Conservation (phyloP, 2,113 vertebrate genomes). For the Ammodytes marinus region DNA sequence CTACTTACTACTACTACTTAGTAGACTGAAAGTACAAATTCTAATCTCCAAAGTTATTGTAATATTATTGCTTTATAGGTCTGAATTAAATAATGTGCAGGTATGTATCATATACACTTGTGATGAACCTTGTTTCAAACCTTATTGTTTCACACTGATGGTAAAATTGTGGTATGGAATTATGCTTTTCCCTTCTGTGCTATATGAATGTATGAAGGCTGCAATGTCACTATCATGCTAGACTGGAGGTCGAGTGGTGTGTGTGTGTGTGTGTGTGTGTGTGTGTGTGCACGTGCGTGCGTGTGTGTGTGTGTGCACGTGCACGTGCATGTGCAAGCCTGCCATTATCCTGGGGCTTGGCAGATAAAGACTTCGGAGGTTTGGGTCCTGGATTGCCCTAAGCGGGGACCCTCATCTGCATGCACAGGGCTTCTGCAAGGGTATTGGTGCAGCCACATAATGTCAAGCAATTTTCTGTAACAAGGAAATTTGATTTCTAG, state of each 20-base stretch:
- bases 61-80: slow-evolving; percentile 50
- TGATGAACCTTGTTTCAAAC: slow-evolving; percentile 5
- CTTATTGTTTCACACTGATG: slow-evolving; percentile 36
- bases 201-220: slow-evolving; percentile 45
- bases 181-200: slow-evolving; percentile 42
- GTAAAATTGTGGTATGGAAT: slow-evolving; percentile 35
- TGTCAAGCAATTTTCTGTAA: slow-evolving; percentile 79
- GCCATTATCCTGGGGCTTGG: slow-evolving; percentile 73
- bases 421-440: slow-evolving; percentile 62
- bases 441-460: slow-evolving; percentile 68
- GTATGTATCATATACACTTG: slow-evolving; percentile 37
- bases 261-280: slow-evolving; percentile 52
- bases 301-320: slow-evolving; percentile 40
- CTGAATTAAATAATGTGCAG: slow-evolving; percentile 34
- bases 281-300: not conserved
- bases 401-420: slow-evolving; percentile 77
- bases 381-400: slow-evolving; percentile 78
- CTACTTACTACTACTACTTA: too few relatives aligned
- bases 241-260: slow-evolving; percentile 54
- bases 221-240: slow-evolving; percentile 59
- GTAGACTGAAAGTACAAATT: not conserved
- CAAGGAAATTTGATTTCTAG: slow-evolving; percentile 69
- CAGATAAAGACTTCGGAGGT: slow-evolving; percentile 81
- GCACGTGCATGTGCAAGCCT: slow-evolving; percentile 26
- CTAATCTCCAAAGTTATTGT: slow-evolving; percentile 21